Base-by-base conservation (phyloP, 2,797 vertebrate species). In the Capromys pilorides region DNA sequence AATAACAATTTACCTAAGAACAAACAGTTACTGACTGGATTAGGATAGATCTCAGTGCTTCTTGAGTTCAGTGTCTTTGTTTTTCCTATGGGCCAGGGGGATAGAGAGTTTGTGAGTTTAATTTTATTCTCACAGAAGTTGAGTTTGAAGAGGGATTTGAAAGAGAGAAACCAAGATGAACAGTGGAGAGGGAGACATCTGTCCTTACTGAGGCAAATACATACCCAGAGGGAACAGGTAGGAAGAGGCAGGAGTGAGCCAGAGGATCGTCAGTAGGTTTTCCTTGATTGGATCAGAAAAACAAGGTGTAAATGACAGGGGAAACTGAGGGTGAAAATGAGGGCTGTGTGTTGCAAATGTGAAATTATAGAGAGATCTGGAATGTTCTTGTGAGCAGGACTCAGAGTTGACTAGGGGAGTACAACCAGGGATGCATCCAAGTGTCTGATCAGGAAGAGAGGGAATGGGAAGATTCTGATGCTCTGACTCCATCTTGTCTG, bases 321-420 rank as follows among this genome's bases (percentile, higher is more conserved):
- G 26, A 1, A 79, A 86, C 45, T 33, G 41, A 91, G 33, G 5
- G 24, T 49, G 13, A 78, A 78, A 78, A 19, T 78, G 26, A 26
- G 33, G 7, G 10, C 6, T 83, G 69, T 94, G 59, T 39, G 75
- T 84, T 92, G 75, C 75, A 95, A 71, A 89, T 66, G 45, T 36
- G 66, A 73, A 82, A 77, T 84, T 64, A 28, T 22, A 73, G 26
- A 31, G 22, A 64, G 21, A 14, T n/a, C 11, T 13, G 5, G 0
- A 5, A 4, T 78, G 75, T 4, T 88, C 73, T 85, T 82, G 28
- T 45, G 66, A 73, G 36, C 14, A 79, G 54, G 36, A 71, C 19
- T 90, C 45, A 28, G 12, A 85, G 54, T 9, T 62, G 92, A 82
- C 24, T 18, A 0, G 26, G 51, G 39, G 24, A 49, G 19, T 64